phyloP scores from a whole-genome alignment of 2,888 invertebrate genomes.

The Pachliopta kotzebuea region DNA sequence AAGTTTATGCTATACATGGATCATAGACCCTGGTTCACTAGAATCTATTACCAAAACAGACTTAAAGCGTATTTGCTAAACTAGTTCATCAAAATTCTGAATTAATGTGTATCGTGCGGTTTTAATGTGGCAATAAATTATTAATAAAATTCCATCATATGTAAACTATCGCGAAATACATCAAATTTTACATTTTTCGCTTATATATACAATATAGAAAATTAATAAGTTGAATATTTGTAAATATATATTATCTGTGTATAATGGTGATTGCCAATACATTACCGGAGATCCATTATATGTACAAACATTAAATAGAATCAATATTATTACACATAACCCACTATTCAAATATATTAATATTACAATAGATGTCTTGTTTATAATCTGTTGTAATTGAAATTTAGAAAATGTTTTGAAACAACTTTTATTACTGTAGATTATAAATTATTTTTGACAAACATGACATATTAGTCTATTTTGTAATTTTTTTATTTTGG shows the following conservation, averaged over 20 bases:
- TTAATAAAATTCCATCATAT: not conserved
- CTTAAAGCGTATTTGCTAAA: not conserved
- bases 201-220: not conserved
- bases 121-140: slow-evolving; percentile 1
- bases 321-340: not conserved
- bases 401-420: too few relatives aligned
- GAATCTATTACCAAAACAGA: not conserved
- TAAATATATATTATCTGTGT: not conserved
- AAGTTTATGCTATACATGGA: too few relatives aligned
- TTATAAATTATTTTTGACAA: not conserved
- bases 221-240: not conserved
- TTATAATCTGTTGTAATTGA: not conserved
- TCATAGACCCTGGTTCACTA: too few relatives aligned
- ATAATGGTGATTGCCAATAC: too few relatives aligned
- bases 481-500: not conserved
- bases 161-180: not conserved
- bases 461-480: not conserved
- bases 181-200: not conserved
- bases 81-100: not conserved
- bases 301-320: too few relatives aligned
- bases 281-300: too few relatives aligned
- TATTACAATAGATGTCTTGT: not conserved
- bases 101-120: not conserved
- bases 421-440: not conserved
- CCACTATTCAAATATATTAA: not conserved